Evolutionary conservation across 2,113 vertebrate species (phyloP).

Genomic region (Pseudorasbora parva): DNA sequence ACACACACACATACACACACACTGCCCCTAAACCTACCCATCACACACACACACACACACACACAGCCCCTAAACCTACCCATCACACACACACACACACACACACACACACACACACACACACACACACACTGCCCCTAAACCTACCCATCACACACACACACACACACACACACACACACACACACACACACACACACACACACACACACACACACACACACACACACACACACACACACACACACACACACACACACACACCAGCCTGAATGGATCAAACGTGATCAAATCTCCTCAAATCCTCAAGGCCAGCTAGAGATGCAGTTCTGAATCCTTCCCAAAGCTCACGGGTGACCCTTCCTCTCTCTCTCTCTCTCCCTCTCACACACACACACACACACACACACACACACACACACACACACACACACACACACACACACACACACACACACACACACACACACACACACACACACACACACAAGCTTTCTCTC

Average conservation of each 20-base stretch:
- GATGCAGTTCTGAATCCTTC: background rate
- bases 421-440: no score
- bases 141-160: no score
- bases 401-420: no score
- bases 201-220: background rate
- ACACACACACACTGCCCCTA: background rate
- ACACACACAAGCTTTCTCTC: no score
- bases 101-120: background rate
- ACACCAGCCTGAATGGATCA: background rate
- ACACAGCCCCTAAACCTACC: no score
- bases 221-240: background rate
- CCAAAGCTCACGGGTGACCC: background rate
- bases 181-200: background rate
- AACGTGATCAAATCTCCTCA: background rate
- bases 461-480: no score
- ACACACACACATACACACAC: background rate
- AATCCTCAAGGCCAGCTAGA: background rate
- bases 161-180: no score
- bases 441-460: no score
- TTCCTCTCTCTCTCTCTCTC: background rate
- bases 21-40: no score
- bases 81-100: no score
- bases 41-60: background rate
- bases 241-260: background rate
- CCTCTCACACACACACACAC: no score